Conservation (phyloP, 1,140 invertebrate genomes). For the Drosophila mojavensis region DNA sequence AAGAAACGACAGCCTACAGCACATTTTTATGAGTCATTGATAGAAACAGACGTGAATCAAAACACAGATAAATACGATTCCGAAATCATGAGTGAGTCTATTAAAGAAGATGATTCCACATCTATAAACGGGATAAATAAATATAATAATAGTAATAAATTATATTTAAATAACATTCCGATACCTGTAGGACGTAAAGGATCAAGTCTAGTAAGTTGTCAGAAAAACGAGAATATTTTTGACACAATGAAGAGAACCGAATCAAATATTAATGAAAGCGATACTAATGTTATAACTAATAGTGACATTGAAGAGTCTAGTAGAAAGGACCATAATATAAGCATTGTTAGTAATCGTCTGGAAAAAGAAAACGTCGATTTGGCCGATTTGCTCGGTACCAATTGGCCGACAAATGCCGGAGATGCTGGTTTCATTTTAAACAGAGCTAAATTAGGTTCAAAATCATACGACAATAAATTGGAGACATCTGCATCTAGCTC, state of each 20-base stretch:
- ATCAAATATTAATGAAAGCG: conserved; percentile 54
- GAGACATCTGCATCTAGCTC: conserved; percentile 1
- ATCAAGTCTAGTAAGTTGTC: not conserved
- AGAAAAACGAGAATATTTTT: conserved; percentile 9
- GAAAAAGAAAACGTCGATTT: conserved; percentile 72
- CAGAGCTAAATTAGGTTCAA: conserved; percentile 19
- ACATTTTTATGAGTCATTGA: conserved; percentile 36
- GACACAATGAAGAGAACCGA: conserved; percentile 15
- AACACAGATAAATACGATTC: conserved; percentile 13
- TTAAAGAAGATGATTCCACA: not conserved
- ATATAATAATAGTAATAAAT: not conserved
- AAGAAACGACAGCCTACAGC: conserved; percentile 35
- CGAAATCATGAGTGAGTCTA: conserved; percentile 8
- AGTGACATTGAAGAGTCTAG: conserved; percentile 70
- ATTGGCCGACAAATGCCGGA: conserved; percentile 78
- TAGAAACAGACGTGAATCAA: not conserved
- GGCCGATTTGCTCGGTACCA: conserved; percentile 78
- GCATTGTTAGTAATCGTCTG: conserved; percentile 63
- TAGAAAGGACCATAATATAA: conserved; percentile 81
- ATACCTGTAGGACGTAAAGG: not conserved
- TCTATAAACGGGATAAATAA: not conserved
- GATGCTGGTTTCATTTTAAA: conserved; percentile 57
- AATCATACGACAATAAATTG: conserved; percentile 32
- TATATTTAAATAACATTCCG: not conserved
- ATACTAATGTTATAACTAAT: conserved; percentile 65